Evolutionary conservation across 2,113 vertebrate species (phyloP).

Genomic region (Manacus vitellinus): DNA sequence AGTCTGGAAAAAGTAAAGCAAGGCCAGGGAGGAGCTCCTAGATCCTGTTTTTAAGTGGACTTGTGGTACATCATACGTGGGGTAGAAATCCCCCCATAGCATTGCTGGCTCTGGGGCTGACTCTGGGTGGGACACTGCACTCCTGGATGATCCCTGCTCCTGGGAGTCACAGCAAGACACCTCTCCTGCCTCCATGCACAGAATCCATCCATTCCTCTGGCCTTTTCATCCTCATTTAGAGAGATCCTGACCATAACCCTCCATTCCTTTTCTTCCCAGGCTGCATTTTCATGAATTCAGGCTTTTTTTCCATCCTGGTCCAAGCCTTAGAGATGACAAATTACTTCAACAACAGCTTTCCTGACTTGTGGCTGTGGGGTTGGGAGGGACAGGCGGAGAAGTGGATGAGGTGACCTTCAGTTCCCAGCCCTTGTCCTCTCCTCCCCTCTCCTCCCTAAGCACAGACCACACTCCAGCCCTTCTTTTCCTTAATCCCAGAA

Average conservation of each 20-base stretch:
- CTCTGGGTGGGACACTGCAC: too few species aligned
- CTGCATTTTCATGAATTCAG: background rate
- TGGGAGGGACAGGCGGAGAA: background rate
- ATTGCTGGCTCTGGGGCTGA: background rate
- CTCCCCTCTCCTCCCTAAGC: background rate
- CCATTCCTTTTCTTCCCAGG: background rate
- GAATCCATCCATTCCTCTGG: background rate
- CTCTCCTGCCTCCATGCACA: background rate
- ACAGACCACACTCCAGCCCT: background rate
- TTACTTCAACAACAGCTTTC: background rate
- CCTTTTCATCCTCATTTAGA: background rate
- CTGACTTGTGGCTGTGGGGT: background rate
- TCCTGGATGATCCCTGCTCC: background rate
- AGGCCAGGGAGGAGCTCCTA: background rate
- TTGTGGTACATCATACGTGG: accelerated
- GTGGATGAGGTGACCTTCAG: background rate
- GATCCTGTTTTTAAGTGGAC: background rate
- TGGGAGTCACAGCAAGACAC: background rate
- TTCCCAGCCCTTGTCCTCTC: background rate
- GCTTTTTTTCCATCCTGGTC: background rate
- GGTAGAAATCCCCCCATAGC: background rate
- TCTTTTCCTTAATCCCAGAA: background rate
- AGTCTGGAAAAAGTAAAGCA: background rate
- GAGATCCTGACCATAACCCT: background rate
- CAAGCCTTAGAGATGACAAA: background rate